Percentiles rank a stretch among this genome's conserved stretches.
Evolutionary conservation across 2,888 invertebrate genomes (phyloP).

Genomic region (Maniola hyperantus): DNA sequence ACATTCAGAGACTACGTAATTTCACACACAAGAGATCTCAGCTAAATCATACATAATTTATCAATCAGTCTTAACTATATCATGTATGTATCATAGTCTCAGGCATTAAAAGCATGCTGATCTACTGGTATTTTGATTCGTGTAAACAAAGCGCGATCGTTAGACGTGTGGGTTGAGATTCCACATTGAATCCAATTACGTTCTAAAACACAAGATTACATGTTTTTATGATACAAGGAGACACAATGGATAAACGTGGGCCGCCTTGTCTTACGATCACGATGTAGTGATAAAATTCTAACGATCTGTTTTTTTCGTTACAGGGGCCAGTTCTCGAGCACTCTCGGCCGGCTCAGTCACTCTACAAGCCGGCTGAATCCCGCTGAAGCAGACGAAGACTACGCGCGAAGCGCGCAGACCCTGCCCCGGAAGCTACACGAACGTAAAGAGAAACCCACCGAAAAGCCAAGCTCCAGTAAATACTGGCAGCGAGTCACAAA

Average conservation of each 20-base stretch:
- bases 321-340: slow-evolving; percentile 88
- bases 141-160: slow-evolving; percentile 70
- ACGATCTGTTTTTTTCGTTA: slow-evolving; percentile 57
- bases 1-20: slow-evolving; percentile 3
- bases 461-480: slow-evolving; percentile 72
- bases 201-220: slow-evolving; percentile 59
- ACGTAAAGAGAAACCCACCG: slow-evolving; percentile 70
- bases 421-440: slow-evolving; percentile 86
- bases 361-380: slow-evolving; percentile 88
- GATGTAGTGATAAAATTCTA: slow-evolving; percentile 55
- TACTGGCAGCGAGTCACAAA: slow-evolving; percentile 79
- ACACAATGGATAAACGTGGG: slow-evolving; percentile 72
- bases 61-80: slow-evolving; percentile 2
- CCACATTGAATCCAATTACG: slow-evolving; percentile 75
- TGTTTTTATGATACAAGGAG: slow-evolving; percentile 66
- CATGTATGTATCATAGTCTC: not conserved
- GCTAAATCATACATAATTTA: not conserved
- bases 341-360: slow-evolving; percentile 92
- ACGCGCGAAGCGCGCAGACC: slow-evolving; percentile 87
- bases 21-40: not conserved
- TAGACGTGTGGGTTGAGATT: slow-evolving; percentile 68
- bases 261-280: slow-evolving; percentile 50
- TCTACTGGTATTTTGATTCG: slow-evolving; percentile 43
- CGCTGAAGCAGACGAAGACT: slow-evolving; percentile 76
- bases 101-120: slow-evolving; percentile 3